Evolutionary conservation across 2,113 vertebrate species (phyloP), one percentile per base, ranked within the genome.

Genomic region (Albula goreensis): DNA sequence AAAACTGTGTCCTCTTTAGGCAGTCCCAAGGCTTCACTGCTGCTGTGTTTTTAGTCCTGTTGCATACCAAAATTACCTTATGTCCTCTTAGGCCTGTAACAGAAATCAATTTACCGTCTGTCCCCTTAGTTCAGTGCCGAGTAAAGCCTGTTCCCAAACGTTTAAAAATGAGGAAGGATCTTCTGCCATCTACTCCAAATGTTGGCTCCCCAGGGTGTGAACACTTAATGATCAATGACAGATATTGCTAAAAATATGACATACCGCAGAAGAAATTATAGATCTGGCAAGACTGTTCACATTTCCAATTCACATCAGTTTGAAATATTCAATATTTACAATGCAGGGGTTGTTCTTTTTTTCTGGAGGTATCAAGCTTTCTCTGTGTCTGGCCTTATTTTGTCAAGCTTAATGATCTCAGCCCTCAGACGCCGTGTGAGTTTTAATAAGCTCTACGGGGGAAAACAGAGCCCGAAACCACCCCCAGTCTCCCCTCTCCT

Each of bases 391-490:
- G 83, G 90, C 87, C 83, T 90, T 87, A 88, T 88, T 88, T 91
- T 91, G 89, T 90, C 48, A 56, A 84, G 80, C 82, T 86, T 93
- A 93, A 94, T 92, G 90, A 92, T 92, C 83, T 86, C 79, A 56
- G 31, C 82, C 87, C 84, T 87, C 82, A 83, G 84, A 50, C 85
- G 84, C 53, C 84, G 81, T 88, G 31, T 91, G 89, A 91, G 85
- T 92, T 93, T 94, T 94, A 95, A 94, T 93, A 94, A 92, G 93
- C 91, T 93, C 93, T 93, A 80, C 80, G 77, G 93, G 91, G 94
- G 89, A 92, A 93, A 91, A 88, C 81, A 88, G 84, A 86, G 83
- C 50, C 87, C 87, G 91, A 77, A 86, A 90, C 87, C 88, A 86
- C 89, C 85, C 86, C 90, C 89, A 79, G 48, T 87, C 90, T 77